Conservation (phyloP, 2,888 invertebrate species). For the Calliphora vomitoria region DNA sequence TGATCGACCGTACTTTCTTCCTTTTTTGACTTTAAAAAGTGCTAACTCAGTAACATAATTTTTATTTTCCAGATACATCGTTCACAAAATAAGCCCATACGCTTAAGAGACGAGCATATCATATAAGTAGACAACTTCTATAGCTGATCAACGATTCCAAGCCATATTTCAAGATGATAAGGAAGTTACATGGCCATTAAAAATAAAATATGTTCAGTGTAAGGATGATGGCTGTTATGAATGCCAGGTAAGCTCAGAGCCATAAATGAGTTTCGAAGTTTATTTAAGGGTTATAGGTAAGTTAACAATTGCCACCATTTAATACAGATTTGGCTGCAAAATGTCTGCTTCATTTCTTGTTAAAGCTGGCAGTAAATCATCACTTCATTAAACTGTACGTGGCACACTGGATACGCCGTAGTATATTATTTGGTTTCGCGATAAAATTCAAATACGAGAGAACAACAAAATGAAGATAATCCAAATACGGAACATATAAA, state of each 20-base stretch:
- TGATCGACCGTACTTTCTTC: too few relatives aligned
- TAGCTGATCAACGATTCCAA: conserved; percentile 96
- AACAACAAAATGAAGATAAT: conserved; percentile 82
- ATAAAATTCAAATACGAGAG: conserved; percentile 82
- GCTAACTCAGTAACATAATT: too few relatives aligned
- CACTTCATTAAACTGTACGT: too few relatives aligned
- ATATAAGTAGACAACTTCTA: conserved; percentile 94
- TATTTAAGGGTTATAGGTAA: conserved; percentile 95
- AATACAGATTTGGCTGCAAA: neutral
- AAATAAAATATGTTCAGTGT: conserved; percentile 94
- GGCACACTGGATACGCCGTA: conserved; percentile 95
- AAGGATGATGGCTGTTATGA: conserved; percentile 95
- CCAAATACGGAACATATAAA: conserved; percentile 82
- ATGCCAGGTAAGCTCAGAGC: conserved; percentile 97
- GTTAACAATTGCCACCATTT: conserved; percentile 81
- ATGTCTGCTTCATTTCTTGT: conserved; percentile 86
- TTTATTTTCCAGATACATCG: conserved; percentile 80
- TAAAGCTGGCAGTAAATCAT: conserved; percentile 95
- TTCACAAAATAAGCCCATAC: conserved; percentile 89
- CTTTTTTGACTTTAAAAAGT: too few relatives aligned
- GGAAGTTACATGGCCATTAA: conserved; percentile 94
- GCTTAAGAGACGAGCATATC: conserved; percentile 93
- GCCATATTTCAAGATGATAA: conserved; percentile 91
- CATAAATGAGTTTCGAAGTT: conserved; percentile 96
- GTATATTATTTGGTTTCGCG: conserved; percentile 97